Base-by-base conservation (phyloP, 1,140 invertebrate species). In the Danaus plexippus region DNA sequence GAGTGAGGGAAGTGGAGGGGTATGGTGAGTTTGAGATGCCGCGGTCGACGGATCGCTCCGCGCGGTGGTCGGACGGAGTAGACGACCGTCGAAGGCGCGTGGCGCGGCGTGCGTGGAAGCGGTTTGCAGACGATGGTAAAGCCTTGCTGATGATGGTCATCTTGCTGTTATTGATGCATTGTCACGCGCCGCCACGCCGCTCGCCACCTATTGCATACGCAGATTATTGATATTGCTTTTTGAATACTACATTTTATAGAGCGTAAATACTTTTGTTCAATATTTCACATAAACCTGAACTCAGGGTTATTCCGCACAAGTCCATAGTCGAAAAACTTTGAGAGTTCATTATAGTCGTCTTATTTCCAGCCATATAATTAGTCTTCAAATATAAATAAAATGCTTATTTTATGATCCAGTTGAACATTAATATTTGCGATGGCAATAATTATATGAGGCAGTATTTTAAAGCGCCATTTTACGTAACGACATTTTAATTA, bases 151-250 rank as follows among this genome's bases (percentile, higher is more conserved):
- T 63, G 55, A 53, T 49, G 56, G 47, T 43, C 65, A 45, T 53
- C 50, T 53, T 51, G 52, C 43, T 59, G 59, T 48, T 59, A 44
- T 56, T 58, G 22, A 32, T 32, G 22, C 2, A 32, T 32, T 48
- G 48, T 55, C 78, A 75, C 74, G 77, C 79, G 80, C 70, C 80
- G 76, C 80, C 79, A 81, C 80, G 77, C 84, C 84, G 82, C 84
- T 85, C 81, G 84, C 84, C 84, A 84, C 80, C 84, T 87, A 63
- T 45, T 43, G 22, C 22, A 32, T 32, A 5, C 22, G 22, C 4
- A 32, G 0, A 32, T 32, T 32, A 32, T 4, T 32, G 7, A 32
- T 32, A 32, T 32, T 32, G 7, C 22, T 32, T 6, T 32, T 32
- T 5, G 22, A 32, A 32, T 32, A 32, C 2, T 32, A 32, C 2